phyloP scores from a whole-genome alignment of 1,140 invertebrate species.

The Heterodera schachtii region DNA sequence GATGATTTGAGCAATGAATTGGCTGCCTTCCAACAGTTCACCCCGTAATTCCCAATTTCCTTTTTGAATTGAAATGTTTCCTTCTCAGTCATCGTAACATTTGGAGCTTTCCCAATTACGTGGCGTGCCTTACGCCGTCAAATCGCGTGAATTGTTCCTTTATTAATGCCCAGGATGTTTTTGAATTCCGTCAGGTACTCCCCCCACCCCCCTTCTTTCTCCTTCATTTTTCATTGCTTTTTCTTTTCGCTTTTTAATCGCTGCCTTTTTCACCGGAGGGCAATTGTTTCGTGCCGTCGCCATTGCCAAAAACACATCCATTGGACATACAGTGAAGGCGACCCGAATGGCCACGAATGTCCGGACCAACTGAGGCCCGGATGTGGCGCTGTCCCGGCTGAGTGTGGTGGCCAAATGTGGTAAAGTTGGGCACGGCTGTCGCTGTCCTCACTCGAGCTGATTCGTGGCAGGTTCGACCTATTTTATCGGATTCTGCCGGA shows the following conservation, averaged over 20 bases:
- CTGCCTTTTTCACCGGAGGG: slow-evolving; percentile 31
- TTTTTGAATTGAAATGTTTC: background rate
- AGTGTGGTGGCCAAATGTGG: slow-evolving; percentile 58
- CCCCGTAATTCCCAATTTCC: slow-evolving; percentile 33
- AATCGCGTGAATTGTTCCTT: slow-evolving; percentile 55
- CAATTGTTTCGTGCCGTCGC: slow-evolving; percentile 41
- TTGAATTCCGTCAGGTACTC: slow-evolving; percentile 1
- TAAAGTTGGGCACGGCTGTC: background rate
- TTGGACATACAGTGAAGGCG: slow-evolving; percentile 8
- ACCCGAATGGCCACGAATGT: slow-evolving; percentile 21
- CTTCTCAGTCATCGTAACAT: slow-evolving; percentile 49
- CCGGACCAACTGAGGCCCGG: background rate
- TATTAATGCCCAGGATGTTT: slow-evolving; percentile 37
- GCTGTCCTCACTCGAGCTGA: background rate
- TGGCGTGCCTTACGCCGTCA: slow-evolving; percentile 56
- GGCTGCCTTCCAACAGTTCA: slow-evolving; percentile 52
- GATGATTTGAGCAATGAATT: slow-evolving; percentile 37
- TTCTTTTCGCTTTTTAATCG: slow-evolving; percentile 14
- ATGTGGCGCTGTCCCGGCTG: slow-evolving; percentile 41
- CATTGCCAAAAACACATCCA: slow-evolving; percentile 30
- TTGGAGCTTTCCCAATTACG: slow-evolving; percentile 58
- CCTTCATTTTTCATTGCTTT: slow-evolving; percentile 6
- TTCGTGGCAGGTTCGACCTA: slow-evolving; percentile 55
- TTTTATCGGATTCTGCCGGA: slow-evolving; percentile 64
- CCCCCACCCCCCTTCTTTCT: background rate